Percentiles rank a stretch among this genome's conserved stretches.
phyloP scores from a whole-genome alignment of 2,888 invertebrate genomes.

The Nemapogon koenigi region DNA sequence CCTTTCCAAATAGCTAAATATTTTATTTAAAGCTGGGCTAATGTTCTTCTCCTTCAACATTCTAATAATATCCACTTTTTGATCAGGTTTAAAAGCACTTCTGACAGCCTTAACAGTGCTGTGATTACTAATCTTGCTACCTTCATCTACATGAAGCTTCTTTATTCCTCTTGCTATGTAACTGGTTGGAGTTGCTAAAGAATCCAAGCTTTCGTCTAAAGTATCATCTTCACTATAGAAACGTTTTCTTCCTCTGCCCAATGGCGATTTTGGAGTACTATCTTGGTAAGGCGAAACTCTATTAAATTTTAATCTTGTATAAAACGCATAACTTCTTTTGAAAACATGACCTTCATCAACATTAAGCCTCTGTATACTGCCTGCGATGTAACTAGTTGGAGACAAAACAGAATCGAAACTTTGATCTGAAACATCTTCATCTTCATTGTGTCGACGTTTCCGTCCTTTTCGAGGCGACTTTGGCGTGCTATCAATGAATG shows the following conservation, averaged over 20 bases:
- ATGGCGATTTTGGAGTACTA: conserved; percentile 24
- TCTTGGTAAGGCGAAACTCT: background rate
- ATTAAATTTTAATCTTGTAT: no score
- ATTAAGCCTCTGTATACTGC: conserved; percentile 40
- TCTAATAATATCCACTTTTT: conserved; percentile 47
- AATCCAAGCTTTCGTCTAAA: conserved; percentile 21
- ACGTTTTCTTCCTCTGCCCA: conserved; percentile 34
- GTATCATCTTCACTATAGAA: conserved; percentile 29
- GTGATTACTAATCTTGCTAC: background rate
- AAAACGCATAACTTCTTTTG: no score
- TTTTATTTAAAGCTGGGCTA: conserved; percentile 37
- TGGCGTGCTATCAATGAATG: background rate
- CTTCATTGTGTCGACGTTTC: conserved; percentile 34
- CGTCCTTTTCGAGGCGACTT: conserved; percentile 34
- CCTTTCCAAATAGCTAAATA: conserved; percentile 38
- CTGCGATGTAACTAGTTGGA: conserved; percentile 47
- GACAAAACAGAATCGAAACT: conserved; percentile 29
- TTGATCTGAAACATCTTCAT: conserved; percentile 23
- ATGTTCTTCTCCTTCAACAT: conserved; percentile 28
- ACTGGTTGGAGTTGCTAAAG: conserved; percentile 44
- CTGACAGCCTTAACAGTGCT: conserved; percentile 16
- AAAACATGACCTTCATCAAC: conserved; percentile 39
- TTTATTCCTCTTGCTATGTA: conserved; percentile 47
- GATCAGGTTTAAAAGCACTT: conserved; percentile 34
- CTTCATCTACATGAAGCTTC: conserved; percentile 40